Conservation (phyloP, 1,140 invertebrate genomes). For the Steinernema feltiae region DNA sequence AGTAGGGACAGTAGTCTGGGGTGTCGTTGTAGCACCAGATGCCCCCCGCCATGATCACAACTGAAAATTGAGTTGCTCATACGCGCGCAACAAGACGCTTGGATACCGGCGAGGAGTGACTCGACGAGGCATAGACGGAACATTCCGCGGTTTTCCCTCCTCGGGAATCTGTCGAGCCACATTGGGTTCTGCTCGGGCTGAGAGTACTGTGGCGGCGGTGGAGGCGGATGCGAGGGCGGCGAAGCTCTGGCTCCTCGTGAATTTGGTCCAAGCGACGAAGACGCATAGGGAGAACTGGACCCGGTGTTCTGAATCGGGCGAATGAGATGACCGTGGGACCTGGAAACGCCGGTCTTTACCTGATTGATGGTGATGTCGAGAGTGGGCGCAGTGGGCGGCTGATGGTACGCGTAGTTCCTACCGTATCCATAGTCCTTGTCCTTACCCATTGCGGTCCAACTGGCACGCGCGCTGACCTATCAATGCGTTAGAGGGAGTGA, state of each 20-base stretch:
- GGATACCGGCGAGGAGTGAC: conserved; percentile 28
- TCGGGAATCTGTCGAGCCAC: conserved; percentile 45
- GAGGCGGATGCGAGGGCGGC: conserved; percentile 29
- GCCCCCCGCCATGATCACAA: conserved; percentile 42
- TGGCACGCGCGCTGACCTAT: background rate
- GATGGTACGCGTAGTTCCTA: conserved; percentile 33
- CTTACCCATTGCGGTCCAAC: background rate
- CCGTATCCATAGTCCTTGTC: conserved; percentile 36
- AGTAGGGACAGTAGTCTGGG: conserved; percentile 50
- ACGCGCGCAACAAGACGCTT: no score
- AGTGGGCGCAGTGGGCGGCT: conserved; percentile 33
- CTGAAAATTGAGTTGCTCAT: no score
- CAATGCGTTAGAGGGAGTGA: background rate
- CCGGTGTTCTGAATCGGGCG: background rate
- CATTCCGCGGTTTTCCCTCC: conserved; percentile 47
- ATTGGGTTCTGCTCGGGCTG: conserved; percentile 39
- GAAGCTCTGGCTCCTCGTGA: conserved; percentile 10
- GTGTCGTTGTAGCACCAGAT: conserved; percentile 51
- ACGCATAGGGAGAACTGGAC: conserved; percentile 18
- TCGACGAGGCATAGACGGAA: conserved; percentile 46
- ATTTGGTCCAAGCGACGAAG: background rate
- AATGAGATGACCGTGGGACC: background rate
- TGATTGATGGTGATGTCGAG: conserved; percentile 47
- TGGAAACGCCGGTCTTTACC: conserved; percentile 20
- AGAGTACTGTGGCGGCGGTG: conserved; percentile 26